Evolutionary conservation across 2,888 invertebrate species (phyloP).

Genomic region (Pachymerium ferrugineum): DNA sequence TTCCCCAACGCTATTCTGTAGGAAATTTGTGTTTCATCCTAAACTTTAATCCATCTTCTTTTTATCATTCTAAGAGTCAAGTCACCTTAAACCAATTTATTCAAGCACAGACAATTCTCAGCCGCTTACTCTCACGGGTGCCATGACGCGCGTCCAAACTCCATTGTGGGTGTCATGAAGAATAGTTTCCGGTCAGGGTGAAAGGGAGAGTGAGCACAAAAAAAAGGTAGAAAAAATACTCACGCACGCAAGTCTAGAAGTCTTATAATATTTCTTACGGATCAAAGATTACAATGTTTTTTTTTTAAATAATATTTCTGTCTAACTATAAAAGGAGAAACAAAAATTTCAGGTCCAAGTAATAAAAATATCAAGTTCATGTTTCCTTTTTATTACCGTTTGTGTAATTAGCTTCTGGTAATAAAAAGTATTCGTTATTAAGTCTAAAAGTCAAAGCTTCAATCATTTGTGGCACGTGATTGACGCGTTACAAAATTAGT

Average conservation of each 20-base stretch:
- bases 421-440: not conserved
- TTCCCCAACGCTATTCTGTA: too few species aligned
- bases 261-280: not conserved
- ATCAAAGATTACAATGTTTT: not conserved
- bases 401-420: not conserved
- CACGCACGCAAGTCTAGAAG: not conserved
- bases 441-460: not conserved
- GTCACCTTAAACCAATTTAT: conserved; percentile 10
- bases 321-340: not conserved
- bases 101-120: conserved; percentile 10
- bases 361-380: not conserved
- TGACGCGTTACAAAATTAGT: not conserved
- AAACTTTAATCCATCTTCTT: not conserved
- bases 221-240: not conserved
- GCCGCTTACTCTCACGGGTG: conserved; percentile 12
- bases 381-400: not conserved
- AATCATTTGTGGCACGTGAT: not conserved
- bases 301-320: not conserved
- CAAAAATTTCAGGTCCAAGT: too few species aligned
- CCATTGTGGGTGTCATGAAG: conserved; percentile 7
- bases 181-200: conserved; percentile 14
- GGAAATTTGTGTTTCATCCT: too few species aligned
- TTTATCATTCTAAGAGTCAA: conserved; percentile 5
- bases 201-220: conserved; percentile 10
- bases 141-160: conserved; percentile 16